Base-by-base conservation (phyloP, 2,797 vertebrate genomes). In the Aeoliscus strigatus region DNA sequence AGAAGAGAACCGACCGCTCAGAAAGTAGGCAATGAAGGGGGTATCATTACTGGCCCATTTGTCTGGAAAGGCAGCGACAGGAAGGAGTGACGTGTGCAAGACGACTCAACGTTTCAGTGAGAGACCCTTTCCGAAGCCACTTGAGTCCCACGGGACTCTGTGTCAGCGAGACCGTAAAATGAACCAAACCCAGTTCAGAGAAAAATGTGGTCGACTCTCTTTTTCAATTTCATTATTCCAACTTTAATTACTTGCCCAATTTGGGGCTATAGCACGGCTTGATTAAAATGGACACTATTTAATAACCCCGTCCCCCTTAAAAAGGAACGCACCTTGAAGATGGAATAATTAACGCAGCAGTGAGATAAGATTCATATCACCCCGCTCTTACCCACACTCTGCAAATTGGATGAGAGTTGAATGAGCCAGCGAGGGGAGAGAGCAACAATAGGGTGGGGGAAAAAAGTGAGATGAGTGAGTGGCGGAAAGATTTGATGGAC, bases 281-380 rank as follows among this genome's bases (percentile, higher is more conserved):
- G 80, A 87, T 88, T 85, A 82, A 87, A 87, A 84, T 60, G 80
- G 81, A 83, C 80, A 82, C 73, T 76, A 67, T 84, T 86, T 86
- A 86, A 84, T 88, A 86, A 82, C 81, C 69, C 66, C 31, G 1
- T 45, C 53, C 62, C 60, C 46, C 41, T 44, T 42, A 38, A 73
- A 77, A 81, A 66, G 49, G 59, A 83, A 75, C 70, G 31, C 70
- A 81, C 81, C 75, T 85, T 81, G 59, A 82, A 84, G 80, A 86
- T 77, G 67, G 73, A 86, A 88, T 87, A 87, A 88, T 88, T 87
- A 88, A 86, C 85, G 79, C 60, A 29, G 62, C 33, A 1, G 40
- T 11, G 49, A 82, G 86, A 88, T 87, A 84, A 87, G 84, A 87
- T 87, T 82, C 72, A 76, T 84, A 82, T 84, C 84, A 37, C 37